These are phyloP conservation scores for Myrmophylax atrothorax DNA, from an alignment of 2,113 vertebrate genomes.

Conservation along the genomic window DNA sequence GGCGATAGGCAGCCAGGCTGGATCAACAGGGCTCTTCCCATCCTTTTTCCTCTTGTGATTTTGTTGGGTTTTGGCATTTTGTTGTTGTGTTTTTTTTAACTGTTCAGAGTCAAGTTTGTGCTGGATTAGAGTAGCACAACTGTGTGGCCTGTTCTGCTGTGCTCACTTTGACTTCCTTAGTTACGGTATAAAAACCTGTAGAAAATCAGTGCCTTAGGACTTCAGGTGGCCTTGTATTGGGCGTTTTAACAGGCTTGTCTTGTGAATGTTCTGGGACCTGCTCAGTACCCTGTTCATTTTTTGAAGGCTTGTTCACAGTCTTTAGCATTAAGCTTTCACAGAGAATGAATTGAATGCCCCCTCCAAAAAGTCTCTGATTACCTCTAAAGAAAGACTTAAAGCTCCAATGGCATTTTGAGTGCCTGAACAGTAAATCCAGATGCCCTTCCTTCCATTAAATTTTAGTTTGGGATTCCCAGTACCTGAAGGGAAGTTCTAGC, in stretches of 20 bases:
- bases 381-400: background rate
- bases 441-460: background rate
- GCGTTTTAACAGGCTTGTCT: background rate
- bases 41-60: background rate
- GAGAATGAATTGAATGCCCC: background rate
- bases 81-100: background rate
- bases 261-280: background rate
- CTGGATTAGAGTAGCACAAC: background rate
- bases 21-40: background rate
- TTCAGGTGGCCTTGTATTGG: background rate
- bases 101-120: background rate
- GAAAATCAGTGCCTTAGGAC: background rate
- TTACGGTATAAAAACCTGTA: background rate
- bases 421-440: background rate
- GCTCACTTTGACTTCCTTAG: background rate
- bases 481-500: too few relatives aligned
- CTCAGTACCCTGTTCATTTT: background rate
- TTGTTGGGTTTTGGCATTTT: background rate
- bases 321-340: background rate
- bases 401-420: background rate
- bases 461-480: background rate
- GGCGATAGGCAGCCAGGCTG: background rate
- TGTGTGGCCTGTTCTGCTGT: fast-evolving
- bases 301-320: background rate
- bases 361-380: background rate